phyloP scores from a whole-genome alignment of 2,113 vertebrate genomes.

The Microtus pennsylvanicus region DNA sequence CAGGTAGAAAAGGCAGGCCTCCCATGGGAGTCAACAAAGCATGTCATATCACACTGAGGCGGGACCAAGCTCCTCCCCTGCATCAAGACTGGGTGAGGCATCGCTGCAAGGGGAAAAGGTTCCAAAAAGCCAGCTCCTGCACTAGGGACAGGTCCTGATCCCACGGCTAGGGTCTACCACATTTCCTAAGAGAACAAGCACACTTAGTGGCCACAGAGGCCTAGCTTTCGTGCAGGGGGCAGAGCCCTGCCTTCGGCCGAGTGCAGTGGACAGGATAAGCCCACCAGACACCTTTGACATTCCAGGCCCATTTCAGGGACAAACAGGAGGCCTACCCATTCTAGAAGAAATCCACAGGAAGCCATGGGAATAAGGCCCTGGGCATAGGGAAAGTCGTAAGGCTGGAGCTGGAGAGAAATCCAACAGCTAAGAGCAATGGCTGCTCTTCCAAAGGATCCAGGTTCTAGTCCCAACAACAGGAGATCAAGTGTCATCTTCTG shows the following conservation, averaged over 20 bases:
- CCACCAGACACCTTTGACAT: not conserved
- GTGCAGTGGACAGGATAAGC: not conserved
- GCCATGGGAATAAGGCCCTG: not conserved
- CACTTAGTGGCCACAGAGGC: not conserved
- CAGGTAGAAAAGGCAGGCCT: too few species aligned
- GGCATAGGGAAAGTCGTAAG: not conserved
- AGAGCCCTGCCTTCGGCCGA: not conserved
- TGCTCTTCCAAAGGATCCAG: not conserved
- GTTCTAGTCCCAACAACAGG: not conserved
- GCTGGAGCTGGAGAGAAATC: not conserved
- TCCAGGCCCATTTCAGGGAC: too few species aligned
- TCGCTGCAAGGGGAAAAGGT: too few species aligned
- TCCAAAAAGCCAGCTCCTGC: too few species aligned
- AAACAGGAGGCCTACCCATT: not conserved
- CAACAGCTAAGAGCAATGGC: not conserved
- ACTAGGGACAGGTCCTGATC: too few species aligned
- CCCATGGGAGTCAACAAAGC: too few species aligned
- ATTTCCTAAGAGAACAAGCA: not conserved
- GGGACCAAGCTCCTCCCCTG: too few species aligned
- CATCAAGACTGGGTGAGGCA: too few species aligned
- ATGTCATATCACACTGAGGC: too few species aligned
- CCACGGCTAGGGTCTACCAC: not conserved
- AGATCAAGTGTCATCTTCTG: not conserved
- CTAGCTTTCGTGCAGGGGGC: fast-evolving
- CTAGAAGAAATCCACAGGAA: not conserved